Evolutionary conservation across 2,113 vertebrate species (phyloP).

Genomic region (Argyrosomus japonicus): DNA sequence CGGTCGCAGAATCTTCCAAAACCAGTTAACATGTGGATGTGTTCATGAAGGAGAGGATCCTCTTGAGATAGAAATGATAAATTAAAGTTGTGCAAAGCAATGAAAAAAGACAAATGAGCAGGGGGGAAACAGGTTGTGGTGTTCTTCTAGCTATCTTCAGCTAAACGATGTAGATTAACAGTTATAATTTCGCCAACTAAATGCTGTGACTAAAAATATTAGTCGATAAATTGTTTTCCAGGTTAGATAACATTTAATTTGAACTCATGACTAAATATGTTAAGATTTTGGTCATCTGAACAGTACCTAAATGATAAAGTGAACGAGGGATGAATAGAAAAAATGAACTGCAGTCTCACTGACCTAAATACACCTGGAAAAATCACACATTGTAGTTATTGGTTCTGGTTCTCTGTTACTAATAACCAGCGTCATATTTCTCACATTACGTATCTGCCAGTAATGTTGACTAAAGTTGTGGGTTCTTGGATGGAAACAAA

Average conservation of each 20-base stretch:
- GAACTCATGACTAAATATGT: too few relatives aligned
- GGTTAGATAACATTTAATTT: too few relatives aligned
- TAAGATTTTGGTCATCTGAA: too few relatives aligned
- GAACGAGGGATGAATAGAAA: too few relatives aligned
- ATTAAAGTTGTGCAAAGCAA: slow-evolving; percentile 35
- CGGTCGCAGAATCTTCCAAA: slow-evolving; percentile 8
- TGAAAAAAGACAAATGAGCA: not conserved
- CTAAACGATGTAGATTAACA: not conserved
- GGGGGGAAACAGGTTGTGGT: too few relatives aligned
- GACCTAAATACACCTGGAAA: not conserved
- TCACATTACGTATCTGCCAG: not conserved
- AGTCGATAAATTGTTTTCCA: too few relatives aligned
- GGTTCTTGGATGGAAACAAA: slow-evolving; percentile 3
- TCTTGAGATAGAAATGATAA: slow-evolving; percentile 20
- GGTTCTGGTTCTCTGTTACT: too few relatives aligned
- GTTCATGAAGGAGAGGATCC: slow-evolving; percentile 12
- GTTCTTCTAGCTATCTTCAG: not conserved
- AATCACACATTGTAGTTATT: not conserved
- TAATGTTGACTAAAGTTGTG: not conserved
- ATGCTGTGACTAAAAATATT: too few relatives aligned
- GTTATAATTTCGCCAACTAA: too few relatives aligned
- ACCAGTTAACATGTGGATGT: slow-evolving; percentile 34
- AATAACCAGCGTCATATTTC: not conserved
- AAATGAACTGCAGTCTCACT: too few relatives aligned
- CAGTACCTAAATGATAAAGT: too few relatives aligned